Percentiles rank a stretch among this genome's conserved stretches.
These are phyloP conservation scores for Parnassius mnemosyne DNA, from an alignment of 2,888 invertebrate species.

Conservation along the genomic window DNA sequence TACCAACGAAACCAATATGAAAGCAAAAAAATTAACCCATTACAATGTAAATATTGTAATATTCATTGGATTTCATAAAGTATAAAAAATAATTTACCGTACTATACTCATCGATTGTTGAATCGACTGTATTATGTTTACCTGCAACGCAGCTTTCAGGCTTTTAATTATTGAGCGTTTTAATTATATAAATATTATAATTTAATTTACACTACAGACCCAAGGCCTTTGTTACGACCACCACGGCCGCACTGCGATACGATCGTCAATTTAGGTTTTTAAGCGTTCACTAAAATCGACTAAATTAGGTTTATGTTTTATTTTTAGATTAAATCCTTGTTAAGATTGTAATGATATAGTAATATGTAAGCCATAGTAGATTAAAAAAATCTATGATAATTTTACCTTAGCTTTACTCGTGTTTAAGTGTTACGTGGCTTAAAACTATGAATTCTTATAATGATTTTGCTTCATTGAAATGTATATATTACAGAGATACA, in stretches of 20 bases:
- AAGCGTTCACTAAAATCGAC: constrained; percentile 14
- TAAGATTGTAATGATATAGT: constrained; percentile 1
- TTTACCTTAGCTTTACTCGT: too few species aligned
- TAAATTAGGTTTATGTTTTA: constrained; percentile 11
- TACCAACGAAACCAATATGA: background rate
- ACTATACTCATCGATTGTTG: constrained; percentile 14
- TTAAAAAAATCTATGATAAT: too few species aligned
- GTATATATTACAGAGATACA: too few species aligned
- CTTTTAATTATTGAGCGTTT: constrained; percentile 21
- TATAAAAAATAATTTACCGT: constrained; percentile 18
- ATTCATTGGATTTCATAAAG: background rate
- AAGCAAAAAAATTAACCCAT: background rate
- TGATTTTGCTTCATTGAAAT: too few species aligned
- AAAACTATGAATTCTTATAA: too few species aligned
- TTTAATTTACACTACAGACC: constrained; percentile 21
- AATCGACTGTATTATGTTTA: constrained; percentile 20
- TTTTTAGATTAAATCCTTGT: constrained; percentile 9
- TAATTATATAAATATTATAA: constrained; percentile 24
- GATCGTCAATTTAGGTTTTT: constrained; percentile 14
- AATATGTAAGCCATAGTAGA: background rate
- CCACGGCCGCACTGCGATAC: constrained; percentile 19
- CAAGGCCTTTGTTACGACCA: constrained; percentile 12
- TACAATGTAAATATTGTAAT: background rate
- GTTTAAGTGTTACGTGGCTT: too few species aligned
- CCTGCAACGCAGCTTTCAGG: constrained; percentile 21